Base-by-base conservation (phyloP, 2,888 invertebrate species). In the Miltochrista miniata region DNA sequence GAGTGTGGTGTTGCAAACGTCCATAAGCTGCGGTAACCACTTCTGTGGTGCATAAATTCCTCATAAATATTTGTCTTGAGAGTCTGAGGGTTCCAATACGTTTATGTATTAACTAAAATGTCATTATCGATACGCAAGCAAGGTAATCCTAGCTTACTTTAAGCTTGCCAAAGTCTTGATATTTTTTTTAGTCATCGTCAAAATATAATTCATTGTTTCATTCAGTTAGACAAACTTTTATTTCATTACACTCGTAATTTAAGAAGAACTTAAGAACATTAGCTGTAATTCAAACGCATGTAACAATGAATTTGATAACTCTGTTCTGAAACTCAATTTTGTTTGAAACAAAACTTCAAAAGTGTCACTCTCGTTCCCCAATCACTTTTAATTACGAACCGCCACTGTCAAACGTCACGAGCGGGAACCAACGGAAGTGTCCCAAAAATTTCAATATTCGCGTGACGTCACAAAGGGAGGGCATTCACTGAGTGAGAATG, bases 371-470 rank as follows among this genome's bases (percentile, higher is more conserved):
- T 53, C 68, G 53, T 59, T 51, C 45, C 47, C 65, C 69, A 74
- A 77, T 72, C 65, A 66, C 18, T 73, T 76, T 76, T 76, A 79
- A 79, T 79, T 74, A 75, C 71, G 53, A 48, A 55, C 66, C 61
- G 53, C 59, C 48, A 59, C 70, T 70, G 78, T 76, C 77, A 70
- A 68, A 76, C 62, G 66, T 72, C 70, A 63, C 18, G 18, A 43
- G 14, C 45, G 40, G 52, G 40, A 52, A 52, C 48, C 56, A 49
- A 40, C 61, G 61, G 69, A 72, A 73, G 66, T 70, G 67, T 57
- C 64, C 59, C 55, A 68, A 60, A 73, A 76, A 75, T 74, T 76
- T 74, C 79, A 78, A 77, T 79, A 72, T 74, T 62, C 68, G 48
- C 36, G 49, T 30, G 51, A 51, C 38, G 48, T 36, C 35, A 53